Evolutionary conservation across 2,888 invertebrate genomes (phyloP).

Genomic region (Metopia argyrocephala): DNA sequence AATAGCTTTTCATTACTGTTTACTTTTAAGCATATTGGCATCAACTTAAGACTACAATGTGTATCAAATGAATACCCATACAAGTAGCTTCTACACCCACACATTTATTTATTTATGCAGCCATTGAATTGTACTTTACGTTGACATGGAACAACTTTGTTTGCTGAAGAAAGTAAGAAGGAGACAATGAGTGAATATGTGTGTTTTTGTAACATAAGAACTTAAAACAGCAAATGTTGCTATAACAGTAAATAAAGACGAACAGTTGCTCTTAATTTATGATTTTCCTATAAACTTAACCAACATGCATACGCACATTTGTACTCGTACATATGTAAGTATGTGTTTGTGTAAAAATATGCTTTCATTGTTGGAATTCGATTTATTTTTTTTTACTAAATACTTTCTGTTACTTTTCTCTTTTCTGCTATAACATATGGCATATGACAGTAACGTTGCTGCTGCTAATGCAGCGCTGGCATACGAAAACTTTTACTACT

Average conservation of each 20-base stretch:
- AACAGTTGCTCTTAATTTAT: constrained; percentile 61
- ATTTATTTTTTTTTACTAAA: constrained; percentile 53
- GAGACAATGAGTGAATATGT: not conserved
- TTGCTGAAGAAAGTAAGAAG: not conserved
- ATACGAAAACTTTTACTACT: constrained; percentile 12
- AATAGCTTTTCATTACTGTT: not conserved
- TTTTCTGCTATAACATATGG: constrained; percentile 10
- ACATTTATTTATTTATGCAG: constrained; percentile 42
- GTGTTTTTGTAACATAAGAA: constrained; percentile 13
- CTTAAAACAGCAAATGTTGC: not conserved
- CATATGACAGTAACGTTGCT: not conserved
- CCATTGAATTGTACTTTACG: constrained; percentile 43
- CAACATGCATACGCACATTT: not conserved
- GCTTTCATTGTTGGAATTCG: constrained; percentile 24
- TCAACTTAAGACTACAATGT: not conserved
- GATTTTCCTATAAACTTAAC: constrained; percentile 44
- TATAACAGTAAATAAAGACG: constrained; percentile 4
- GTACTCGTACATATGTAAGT: not conserved
- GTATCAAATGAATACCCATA: constrained; percentile 3
- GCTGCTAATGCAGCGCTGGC: not conserved
- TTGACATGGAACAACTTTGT: constrained; percentile 15
- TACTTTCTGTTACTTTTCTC: constrained; percentile 41
- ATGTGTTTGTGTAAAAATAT: not conserved
- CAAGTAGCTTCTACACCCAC: constrained; percentile 44
- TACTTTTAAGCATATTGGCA: not conserved